Base-by-base conservation (phyloP, 1,140 invertebrate species). In the Zaprionus capensis region DNA sequence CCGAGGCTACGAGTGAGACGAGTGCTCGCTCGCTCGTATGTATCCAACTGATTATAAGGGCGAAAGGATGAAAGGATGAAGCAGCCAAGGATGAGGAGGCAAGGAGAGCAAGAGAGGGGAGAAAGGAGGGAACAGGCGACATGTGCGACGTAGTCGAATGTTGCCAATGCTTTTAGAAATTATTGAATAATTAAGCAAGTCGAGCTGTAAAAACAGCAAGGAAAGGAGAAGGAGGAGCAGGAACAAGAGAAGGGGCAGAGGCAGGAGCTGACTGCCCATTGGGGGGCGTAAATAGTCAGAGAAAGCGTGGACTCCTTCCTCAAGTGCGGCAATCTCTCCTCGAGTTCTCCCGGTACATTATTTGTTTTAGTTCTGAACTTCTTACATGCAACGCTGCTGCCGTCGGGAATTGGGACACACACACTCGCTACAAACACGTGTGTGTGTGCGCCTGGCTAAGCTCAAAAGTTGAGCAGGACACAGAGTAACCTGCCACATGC, bases 101-200 rank as follows among this genome's bases (percentile, higher is more conserved):
- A 17, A 5, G 28, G n/a, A 26, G 31, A 17, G 22, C 49, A 41
- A 31, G 1, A 9, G 7, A 7, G 28, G 2, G 28, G 7, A 2
- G 28, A 7, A 9, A 31, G 73, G 22, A 31, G 66, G 46, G 53
- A 51, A 46, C 51, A 59, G 44, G 59, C 72, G 49, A 76, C 69
- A 64, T 58, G 44, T 58, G 51, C 51, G 17, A 44, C 34, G n/a
- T 49, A 49, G 61, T 78, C 65, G 71, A 65, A 72, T 88, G 83
- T 87, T 86, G 78, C 78, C 84, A 88, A 90, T 88, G 84, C 84
- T 90, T 88, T 90, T 88, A 90, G 85, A 88, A 88, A 90, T 88
- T 88, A 88, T 90, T 88, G 85, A 88, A 88, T 88, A 88, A 88
- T 88, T 88, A 88, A 88, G 66, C 75, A 84, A 73, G 71, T 62